Percentiles rank a stretch among this genome's conserved stretches.
Conservation (phyloP, 2,888 invertebrate species). For the Melanostoma scalare region DNA sequence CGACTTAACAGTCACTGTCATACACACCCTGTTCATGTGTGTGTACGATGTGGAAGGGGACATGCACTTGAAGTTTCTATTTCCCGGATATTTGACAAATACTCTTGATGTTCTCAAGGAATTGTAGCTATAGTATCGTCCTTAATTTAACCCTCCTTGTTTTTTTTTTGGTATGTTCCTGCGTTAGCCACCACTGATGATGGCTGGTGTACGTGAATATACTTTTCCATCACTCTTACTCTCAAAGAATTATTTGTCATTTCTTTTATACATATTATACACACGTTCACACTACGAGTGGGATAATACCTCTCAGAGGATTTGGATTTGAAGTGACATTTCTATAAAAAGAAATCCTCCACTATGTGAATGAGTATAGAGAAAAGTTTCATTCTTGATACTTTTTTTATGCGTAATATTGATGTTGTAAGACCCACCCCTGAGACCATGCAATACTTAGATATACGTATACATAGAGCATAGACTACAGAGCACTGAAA, state of each 20-base stretch:
- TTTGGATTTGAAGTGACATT: conserved; percentile 72
- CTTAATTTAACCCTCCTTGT: conserved; percentile 44
- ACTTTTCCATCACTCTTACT: conserved; percentile 48
- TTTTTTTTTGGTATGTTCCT: conserved; percentile 2
- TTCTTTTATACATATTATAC: conserved; percentile 37
- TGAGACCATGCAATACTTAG: not conserved
- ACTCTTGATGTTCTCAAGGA: conserved; percentile 33
- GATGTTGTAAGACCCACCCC: conserved; percentile 39
- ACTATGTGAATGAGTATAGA: conserved; percentile 58
- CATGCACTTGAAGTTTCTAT: conserved; percentile 15
- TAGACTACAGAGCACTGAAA: not conserved
- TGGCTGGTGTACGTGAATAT: conserved; percentile 66
- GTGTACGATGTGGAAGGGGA: conserved; percentile 8
- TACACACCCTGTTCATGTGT: conserved; percentile 58
- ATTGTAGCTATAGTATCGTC: conserved; percentile 25
- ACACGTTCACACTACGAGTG: conserved; percentile 68
- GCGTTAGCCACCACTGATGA: conserved; percentile 45
- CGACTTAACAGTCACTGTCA: too few species aligned
- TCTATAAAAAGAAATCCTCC: conserved; percentile 67
- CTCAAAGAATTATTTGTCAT: conserved; percentile 65
- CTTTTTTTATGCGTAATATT: conserved; percentile 1
- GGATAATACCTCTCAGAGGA: conserved; percentile 71
- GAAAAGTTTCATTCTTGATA: conserved; percentile 48
- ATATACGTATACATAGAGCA: conserved; percentile 37
- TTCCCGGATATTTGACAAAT: conserved; percentile 53